A percentile compares a stretch with the other conserved stretches of the same genome.
Conservation (phyloP, 2,888 invertebrate species). For the Cosmorhoe ocellata region DNA sequence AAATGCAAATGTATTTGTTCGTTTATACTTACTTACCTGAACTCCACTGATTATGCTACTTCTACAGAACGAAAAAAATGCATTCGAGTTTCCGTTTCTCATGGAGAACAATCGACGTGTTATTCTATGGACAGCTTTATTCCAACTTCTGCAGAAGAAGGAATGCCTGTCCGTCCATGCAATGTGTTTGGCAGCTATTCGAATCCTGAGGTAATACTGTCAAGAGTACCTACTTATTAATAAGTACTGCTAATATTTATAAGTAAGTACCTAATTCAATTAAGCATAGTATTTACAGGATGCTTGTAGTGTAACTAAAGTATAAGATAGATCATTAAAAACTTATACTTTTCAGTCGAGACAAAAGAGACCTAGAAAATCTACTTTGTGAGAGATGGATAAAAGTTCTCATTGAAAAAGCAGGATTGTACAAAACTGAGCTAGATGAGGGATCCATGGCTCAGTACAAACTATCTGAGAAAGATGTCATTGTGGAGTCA, state of each 20-base stretch:
- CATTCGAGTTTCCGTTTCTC: slow-evolving; percentile 84
- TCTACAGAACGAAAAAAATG: slow-evolving; percentile 67
- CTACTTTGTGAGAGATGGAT: slow-evolving; percentile 87
- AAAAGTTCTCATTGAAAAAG: slow-evolving; percentile 84
- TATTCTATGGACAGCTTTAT: slow-evolving; percentile 84
- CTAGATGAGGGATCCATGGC: slow-evolving; percentile 59
- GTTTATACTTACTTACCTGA: background rate
- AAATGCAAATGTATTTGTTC: background rate
- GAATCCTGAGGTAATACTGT: slow-evolving; percentile 84
- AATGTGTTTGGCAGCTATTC: slow-evolving; percentile 82
- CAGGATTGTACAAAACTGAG: slow-evolving; percentile 80
- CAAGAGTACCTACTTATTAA: too few species aligned
- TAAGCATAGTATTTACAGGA: background rate
- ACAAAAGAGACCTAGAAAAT: slow-evolving; percentile 87
- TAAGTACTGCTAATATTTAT: too few species aligned
- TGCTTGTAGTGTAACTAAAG: background rate
- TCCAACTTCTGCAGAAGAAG: slow-evolving; percentile 79
- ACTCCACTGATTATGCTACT: slow-evolving; percentile 27
- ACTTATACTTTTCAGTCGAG: slow-evolving; percentile 83
- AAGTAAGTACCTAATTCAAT: slow-evolving; percentile 7
- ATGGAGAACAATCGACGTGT: slow-evolving; percentile 76
- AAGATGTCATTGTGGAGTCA: slow-evolving; percentile 87
- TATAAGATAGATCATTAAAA: background rate
- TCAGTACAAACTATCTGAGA: slow-evolving; percentile 62
- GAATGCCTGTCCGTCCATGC: slow-evolving; percentile 70